These are phyloP conservation scores for Achroia grisella DNA, from an alignment of 1,140 invertebrate species.

Conservation along the genomic window DNA sequence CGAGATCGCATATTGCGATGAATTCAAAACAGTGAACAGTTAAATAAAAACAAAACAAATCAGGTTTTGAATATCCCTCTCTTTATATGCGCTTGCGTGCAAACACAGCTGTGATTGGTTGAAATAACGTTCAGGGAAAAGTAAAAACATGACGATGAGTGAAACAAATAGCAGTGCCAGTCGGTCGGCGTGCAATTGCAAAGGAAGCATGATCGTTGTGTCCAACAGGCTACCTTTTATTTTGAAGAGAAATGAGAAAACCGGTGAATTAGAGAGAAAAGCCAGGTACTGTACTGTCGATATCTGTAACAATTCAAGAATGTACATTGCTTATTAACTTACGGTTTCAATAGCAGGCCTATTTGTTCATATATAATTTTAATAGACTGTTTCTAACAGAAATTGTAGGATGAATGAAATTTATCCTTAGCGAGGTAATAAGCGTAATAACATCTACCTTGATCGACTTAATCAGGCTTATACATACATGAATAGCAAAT, in stretches of 20 bases:
- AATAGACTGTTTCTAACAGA: no score
- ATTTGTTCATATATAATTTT: no score
- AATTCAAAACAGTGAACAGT: constrained; percentile 29
- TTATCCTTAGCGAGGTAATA: no score
- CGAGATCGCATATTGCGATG: constrained; percentile 29
- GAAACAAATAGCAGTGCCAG: constrained; percentile 49
- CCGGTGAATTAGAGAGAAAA: constrained; percentile 83
- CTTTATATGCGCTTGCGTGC: constrained; percentile 49
- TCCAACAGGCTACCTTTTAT: constrained; percentile 93
- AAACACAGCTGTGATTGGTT: constrained; percentile 50
- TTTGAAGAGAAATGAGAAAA: constrained; percentile 81
- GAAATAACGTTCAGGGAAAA: constrained; percentile 35
- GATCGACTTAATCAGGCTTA: no score
- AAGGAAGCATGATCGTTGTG: constrained; percentile 89
- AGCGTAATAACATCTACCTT: no score
- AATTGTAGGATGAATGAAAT: no score
- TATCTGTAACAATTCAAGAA: no score
- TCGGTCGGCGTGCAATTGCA: constrained; percentile 67
- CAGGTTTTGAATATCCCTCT: constrained; percentile 47
- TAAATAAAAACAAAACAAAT: constrained; percentile 14
- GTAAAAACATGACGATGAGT: constrained; percentile 40
- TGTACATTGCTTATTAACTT: no score
- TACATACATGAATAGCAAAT: no score
- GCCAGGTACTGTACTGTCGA: constrained; percentile 77
- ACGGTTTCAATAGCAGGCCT: no score